Conservation (phyloP, 2,797 vertebrate species). For the Scleropages formosus region DNA sequence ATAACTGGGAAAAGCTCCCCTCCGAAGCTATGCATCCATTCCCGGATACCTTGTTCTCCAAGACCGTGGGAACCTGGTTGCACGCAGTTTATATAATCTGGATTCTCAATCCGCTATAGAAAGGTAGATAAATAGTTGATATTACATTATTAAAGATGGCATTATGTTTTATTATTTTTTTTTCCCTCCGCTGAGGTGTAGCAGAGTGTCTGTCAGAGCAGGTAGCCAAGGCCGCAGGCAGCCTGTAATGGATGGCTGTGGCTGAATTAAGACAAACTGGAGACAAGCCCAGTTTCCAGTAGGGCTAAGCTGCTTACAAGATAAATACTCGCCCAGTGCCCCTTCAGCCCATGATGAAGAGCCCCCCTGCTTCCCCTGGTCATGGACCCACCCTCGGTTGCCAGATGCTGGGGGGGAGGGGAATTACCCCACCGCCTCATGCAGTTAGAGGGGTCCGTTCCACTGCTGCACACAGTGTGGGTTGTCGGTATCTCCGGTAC, state of each 20-base stretch:
- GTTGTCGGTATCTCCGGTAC: background rate
- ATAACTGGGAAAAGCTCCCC: background rate
- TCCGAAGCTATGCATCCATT: background rate
- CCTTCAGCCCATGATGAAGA: conserved; percentile 61
- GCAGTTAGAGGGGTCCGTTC: background rate
- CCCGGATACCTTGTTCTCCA: too few relatives aligned
- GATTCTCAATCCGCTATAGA: background rate
- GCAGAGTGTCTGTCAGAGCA: conserved; percentile 37
- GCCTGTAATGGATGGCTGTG: conserved; percentile 62
- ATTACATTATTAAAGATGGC: conserved; percentile 5
- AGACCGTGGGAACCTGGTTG: too few relatives aligned
- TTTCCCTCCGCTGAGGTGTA: conserved; percentile 41
- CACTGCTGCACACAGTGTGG: background rate
- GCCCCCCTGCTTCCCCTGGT: conserved; percentile 35
- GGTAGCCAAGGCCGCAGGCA: conserved; percentile 49
- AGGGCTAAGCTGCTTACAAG: conserved; percentile 61
- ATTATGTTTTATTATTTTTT: conserved; percentile 2
- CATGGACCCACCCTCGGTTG: conserved; percentile 33
- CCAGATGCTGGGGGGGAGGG: conserved; percentile 24
- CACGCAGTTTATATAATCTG: background rate
- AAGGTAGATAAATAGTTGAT: background rate
- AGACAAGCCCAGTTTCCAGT: conserved; percentile 58
- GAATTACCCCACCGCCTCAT: background rate
- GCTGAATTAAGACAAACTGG: conserved; percentile 65
- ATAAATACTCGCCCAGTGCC: conserved; percentile 60